Evolutionary conservation across 2,888 invertebrate genomes (phyloP).

Genomic region (Emmelina monodactyla): DNA sequence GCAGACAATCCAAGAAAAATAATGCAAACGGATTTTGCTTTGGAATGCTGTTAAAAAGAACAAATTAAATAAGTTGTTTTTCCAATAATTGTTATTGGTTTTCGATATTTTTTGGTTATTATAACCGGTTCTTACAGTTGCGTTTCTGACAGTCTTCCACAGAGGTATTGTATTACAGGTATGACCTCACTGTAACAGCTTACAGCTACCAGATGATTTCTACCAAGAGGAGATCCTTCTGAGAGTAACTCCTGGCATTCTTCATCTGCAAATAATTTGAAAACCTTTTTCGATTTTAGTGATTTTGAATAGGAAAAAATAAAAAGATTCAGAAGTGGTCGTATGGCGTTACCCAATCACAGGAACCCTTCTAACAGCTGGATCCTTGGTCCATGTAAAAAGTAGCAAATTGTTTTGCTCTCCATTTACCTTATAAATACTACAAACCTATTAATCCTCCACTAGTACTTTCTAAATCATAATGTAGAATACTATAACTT

Average conservation of each 20-base stretch:
- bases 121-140: conserved; percentile 68
- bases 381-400: too few species aligned
- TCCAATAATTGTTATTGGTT: background rate
- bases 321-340: too few species aligned
- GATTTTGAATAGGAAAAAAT: too few species aligned
- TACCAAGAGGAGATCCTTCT: conserved; percentile 52
- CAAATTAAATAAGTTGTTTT: conserved; percentile 17
- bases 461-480: too few species aligned
- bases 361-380: too few species aligned
- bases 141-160: conserved; percentile 83
- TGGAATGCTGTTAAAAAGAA: conserved; percentile 66
- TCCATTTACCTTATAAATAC: too few species aligned
- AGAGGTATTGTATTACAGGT: conserved; percentile 88
- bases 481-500: too few species aligned
- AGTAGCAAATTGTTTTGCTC: too few species aligned
- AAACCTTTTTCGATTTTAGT: too few species aligned
- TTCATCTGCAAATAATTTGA: too few species aligned
- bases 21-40: conserved; percentile 72
- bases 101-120: background rate
- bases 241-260: conserved; percentile 76
- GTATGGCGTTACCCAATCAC: too few species aligned
- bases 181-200: conserved; percentile 91
- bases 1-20: conserved; percentile 85
- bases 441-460: too few species aligned
- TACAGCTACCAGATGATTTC: conserved; percentile 70